Evolutionary conservation across 2,888 invertebrate species (phyloP).

Genomic region (Lissonota sp.): DNA sequence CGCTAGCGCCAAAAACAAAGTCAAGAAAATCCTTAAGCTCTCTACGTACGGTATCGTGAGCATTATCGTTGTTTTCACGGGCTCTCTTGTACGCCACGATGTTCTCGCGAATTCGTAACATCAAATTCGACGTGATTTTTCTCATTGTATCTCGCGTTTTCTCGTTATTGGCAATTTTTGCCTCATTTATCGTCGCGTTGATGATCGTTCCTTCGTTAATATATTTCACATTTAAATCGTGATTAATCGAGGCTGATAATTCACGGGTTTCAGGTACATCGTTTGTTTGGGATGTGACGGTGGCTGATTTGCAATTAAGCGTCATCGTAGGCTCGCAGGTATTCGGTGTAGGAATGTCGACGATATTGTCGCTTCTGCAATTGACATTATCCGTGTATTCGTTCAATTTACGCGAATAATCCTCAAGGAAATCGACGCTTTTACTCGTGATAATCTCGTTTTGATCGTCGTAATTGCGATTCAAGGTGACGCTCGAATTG

Average conservation of each 20-base stretch:
- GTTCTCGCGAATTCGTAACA: constrained; percentile 71
- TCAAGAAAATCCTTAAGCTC: constrained; percentile 76
- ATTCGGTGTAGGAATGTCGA: constrained; percentile 83
- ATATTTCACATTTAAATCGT: constrained; percentile 67
- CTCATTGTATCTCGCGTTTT: constrained; percentile 4
- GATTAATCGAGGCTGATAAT: constrained; percentile 72
- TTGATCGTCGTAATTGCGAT: constrained; percentile 19
- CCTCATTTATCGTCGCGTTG: constrained; percentile 29
- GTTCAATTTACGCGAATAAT: constrained; percentile 53
- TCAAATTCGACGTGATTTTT: constrained; percentile 32
- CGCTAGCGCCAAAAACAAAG: constrained; percentile 65
- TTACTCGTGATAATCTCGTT: constrained; percentile 22
- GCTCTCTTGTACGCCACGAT: constrained; percentile 71
- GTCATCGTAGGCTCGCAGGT: constrained; percentile 84
- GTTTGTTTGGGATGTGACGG: constrained; percentile 82
- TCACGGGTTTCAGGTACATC: constrained; percentile 81
- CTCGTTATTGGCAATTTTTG: constrained; percentile 11
- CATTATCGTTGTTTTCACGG: constrained; percentile 67
- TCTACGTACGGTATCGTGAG: constrained; percentile 69
- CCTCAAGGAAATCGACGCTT: constrained; percentile 38
- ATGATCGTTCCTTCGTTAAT: constrained; percentile 39
- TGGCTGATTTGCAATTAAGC: constrained; percentile 83
- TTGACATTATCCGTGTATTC: constrained; percentile 33
- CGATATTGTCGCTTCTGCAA: constrained; percentile 70
- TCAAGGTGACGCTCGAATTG: constrained; percentile 78